These are phyloP conservation scores for Adelphocoris suturalis DNA, from an alignment of 2,888 invertebrate genomes.

Conservation along the genomic window DNA sequence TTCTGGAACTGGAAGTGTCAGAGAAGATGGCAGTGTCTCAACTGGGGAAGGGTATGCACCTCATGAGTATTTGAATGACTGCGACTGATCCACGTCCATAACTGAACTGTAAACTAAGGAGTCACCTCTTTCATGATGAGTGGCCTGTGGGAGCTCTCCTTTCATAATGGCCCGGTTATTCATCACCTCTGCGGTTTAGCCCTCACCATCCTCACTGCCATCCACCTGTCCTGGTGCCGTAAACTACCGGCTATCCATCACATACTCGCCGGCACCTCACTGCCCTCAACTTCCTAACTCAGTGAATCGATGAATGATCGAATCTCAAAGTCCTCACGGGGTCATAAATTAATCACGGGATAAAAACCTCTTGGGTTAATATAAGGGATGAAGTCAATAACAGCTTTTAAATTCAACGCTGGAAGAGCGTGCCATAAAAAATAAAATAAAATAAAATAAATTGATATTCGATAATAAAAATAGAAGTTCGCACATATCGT, in stretches of 20 bases:
- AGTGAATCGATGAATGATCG: not conserved
- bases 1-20: too few species aligned
- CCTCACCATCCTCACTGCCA: not conserved
- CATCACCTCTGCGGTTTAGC: constrained; percentile 4
- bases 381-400: too few species aligned
- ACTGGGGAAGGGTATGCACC: too few species aligned
- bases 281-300: constrained; percentile 12
- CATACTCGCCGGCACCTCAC: not conserved
- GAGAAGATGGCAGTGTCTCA: too few species aligned
- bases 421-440: too few species aligned
- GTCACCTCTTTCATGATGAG: not conserved
- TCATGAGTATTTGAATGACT: not conserved
- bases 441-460: too few species aligned
- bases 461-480: too few species aligned
- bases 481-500: too few species aligned
- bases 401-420: too few species aligned
- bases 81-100: not conserved
- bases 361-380: not conserved
- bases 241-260: not conserved
- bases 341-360: not conserved
- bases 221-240: not conserved
- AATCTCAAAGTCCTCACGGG: not conserved
- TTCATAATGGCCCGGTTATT: not conserved
- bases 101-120: not conserved
- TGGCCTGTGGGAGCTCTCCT: not conserved